These are phyloP conservation scores for Rapana venosa DNA, from an alignment of 2,888 invertebrate genomes.

Conservation along the genomic window DNA sequence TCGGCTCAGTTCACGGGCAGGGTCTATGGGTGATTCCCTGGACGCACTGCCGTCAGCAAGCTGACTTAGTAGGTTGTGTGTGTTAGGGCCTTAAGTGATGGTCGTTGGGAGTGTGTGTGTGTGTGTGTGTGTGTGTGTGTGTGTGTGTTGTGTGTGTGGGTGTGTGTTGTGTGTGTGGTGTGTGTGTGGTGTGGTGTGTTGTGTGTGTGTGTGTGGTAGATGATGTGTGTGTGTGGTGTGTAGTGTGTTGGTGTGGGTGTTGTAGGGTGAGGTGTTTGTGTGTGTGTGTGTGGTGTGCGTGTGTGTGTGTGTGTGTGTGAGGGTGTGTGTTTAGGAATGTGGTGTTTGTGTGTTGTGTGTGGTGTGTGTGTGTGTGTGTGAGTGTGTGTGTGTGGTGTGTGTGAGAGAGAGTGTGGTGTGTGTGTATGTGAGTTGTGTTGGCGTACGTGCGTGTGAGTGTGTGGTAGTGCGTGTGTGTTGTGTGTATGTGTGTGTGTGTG, in stretches of 20 bases:
- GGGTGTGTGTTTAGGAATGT: neutral
- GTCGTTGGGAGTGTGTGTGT: no score
- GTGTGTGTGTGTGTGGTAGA: no score
- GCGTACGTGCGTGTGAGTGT: neutral
- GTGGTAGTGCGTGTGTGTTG: no score
- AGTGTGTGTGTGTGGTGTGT: neutral
- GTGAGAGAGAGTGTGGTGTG: neutral
- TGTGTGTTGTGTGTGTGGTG: no score
- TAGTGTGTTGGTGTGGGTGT: neutral
- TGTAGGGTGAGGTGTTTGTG: no score
- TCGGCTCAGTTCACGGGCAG: conserved; percentile 89
- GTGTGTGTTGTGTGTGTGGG: no score
- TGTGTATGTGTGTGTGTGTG: neutral
- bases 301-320: no score
- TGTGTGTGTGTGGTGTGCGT: no score
- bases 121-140: no score
- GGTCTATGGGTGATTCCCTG: conserved; percentile 86
- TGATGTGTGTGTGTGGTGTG: conserved; percentile 64
- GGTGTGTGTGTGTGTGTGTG: neutral
- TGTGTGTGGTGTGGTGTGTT: no score
- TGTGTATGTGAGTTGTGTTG: neutral
- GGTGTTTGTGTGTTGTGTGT: neutral
- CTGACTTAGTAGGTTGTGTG: no score
- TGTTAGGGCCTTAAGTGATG: no score
- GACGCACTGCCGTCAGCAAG: conserved; percentile 83